Base-by-base conservation (phyloP, 2,113 vertebrate genomes). In the Aegypius monachus region DNA sequence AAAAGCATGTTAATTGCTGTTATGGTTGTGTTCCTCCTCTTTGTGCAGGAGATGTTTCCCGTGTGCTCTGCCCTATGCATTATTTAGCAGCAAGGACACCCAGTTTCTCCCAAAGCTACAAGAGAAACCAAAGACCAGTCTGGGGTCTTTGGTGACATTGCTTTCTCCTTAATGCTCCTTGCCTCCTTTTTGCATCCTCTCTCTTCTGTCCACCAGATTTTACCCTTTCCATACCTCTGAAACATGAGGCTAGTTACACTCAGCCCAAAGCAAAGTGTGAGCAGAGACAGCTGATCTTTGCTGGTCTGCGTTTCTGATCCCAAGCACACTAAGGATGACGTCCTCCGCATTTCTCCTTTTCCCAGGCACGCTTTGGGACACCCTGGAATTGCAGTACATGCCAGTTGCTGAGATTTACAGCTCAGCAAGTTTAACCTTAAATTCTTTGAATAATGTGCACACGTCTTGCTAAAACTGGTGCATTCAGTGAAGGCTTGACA, bases 401-500 rank as follows among this genome's bases (percentile, higher is more conserved):
- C 53, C 3, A 2, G 22, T 40, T 27, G 2, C 81, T 9, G 71
- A 93, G 84, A 91, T 87, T 91, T 94, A 82, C 93, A 91, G 86
- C 94, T 94, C 81, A 91, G 66, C 84, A 90, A 70, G 42, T 74
- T 97, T 62, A 95, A 93, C 94, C 87, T 91, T 62, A 90, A 38
- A 91, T 87, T 91, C 86, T 91, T 67, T 86, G 87, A 93, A 89
- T 90, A 88, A 94, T 2, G 0, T 40, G 47, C 48, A 42, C 84
- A 55, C 45, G 0, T 94, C 87, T 59, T 88, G 81, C 94, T 96
- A 94, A 90, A 97, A 93, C 17, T 7, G 22, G 84, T 55, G 38
- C 89, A 66, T 91, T 94, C 84, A 73, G 53, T 55, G 81, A 71
- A 90, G 70, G 70, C 84, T 91, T 86, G 79, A n/a, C 38, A 19